Base-by-base conservation (phyloP, 2,797 vertebrate species). In the Phrynocephalus vlangalii region DNA sequence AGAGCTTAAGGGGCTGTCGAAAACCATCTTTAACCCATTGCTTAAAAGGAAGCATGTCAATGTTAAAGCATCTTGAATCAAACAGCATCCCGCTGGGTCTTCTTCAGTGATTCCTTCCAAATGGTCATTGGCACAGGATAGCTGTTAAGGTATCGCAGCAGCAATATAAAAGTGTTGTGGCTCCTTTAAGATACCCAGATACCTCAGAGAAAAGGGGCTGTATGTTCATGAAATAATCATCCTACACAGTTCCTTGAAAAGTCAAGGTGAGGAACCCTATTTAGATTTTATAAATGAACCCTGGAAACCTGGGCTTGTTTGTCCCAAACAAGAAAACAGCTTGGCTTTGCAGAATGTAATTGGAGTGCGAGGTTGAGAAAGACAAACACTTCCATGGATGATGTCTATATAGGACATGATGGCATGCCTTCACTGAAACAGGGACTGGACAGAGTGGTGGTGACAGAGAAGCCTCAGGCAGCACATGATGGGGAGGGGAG, bases 261-360 rank as follows among this genome's bases (percentile, higher is more conserved):
- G 20, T 75, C 3, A 48, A 5, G 4, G 9, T 38, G 6, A 26
- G 33, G 52, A 50, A 66, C 38, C 24, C 24, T 24, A 67, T 68
- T 68, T 52, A 56, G 6, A 26, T 1, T 38, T 75, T 50, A 48
- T 81, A 8, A 10, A 52, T n/a, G 3, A 63, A 84, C 20, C 63
- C 10, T 73, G 68, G n/a, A 75, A 82, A 44, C 81, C 9, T 22
- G 13, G 15, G 1, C 68, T 6, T 28, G 56, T 16, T 84, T 85
- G 20, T 56, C 71, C 8, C 6, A 15, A 30, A 79, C 16, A 73
- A 67, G 20, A 24, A 70, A 68, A n/a, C 10, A 11, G 50, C 44
- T 52, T 68, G 30, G 38, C 48, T 56, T 87, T 56, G 63, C 60
- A 76, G 67, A 81, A 81, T 81, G 63, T 68, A 81, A 44, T 67